phyloP scores from a whole-genome alignment of 1,140 invertebrate species.

The Brachionus rotundiformis region DNA sequence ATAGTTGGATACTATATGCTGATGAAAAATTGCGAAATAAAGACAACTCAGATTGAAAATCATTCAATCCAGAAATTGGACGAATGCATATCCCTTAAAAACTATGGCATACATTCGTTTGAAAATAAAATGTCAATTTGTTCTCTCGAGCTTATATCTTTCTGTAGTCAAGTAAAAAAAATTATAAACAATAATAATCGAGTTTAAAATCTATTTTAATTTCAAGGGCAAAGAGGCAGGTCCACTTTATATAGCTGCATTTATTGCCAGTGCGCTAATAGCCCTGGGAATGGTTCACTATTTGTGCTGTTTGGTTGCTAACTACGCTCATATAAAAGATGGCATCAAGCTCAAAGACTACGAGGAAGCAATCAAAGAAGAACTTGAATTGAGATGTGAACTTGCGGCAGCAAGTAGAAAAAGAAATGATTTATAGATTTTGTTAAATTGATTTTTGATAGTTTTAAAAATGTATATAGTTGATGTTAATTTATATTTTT shows the following conservation, averaged over 20 bases:
- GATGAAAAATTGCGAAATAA: slow-evolving; percentile 52
- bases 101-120: slow-evolving; percentile 38
- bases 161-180: slow-evolving; percentile 41
- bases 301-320: slow-evolving; percentile 49
- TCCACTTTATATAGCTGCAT: slow-evolving; percentile 34
- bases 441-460: not conserved
- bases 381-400: slow-evolving; percentile 50
- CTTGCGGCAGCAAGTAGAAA: slow-evolving; percentile 32
- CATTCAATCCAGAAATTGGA: slow-evolving; percentile 47
- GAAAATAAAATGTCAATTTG: slow-evolving; percentile 50
- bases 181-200: not conserved
- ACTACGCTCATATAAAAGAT: slow-evolving; percentile 52
- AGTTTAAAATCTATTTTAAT: not conserved
- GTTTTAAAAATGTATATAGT: not conserved
- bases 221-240: slow-evolving; percentile 50
- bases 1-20: slow-evolving; percentile 48
- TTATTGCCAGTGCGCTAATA: slow-evolving; percentile 2
- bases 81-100: slow-evolving; percentile 32
- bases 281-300: slow-evolving; percentile 43
- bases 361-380: slow-evolving; percentile 49
- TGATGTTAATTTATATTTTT: slow-evolving; percentile 19
- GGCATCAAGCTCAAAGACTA: slow-evolving; percentile 49
- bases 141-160: slow-evolving; percentile 6
- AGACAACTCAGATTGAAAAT: slow-evolving; percentile 41
- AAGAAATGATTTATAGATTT: slow-evolving; percentile 8